Percentiles rank a stretch among this genome's conserved stretches.
Conservation (phyloP, 2,797 vertebrate species). For the Pelobates cultripes region DNA sequence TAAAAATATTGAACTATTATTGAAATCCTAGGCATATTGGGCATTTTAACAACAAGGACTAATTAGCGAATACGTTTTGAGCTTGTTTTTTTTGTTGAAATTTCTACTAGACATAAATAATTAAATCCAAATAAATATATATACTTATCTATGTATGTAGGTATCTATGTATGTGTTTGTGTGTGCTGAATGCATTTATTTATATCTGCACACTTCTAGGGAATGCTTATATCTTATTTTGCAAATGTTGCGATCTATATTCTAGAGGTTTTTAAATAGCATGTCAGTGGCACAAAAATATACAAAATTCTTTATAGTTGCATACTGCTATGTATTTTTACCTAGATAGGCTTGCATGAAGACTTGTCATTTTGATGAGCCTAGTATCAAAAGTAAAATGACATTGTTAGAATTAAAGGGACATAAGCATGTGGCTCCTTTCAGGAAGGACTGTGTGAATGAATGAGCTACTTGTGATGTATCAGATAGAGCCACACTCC, state of each 20-base stretch:
- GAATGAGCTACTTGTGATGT: constrained; percentile 40
- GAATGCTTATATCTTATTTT: not conserved
- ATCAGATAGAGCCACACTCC: constrained; percentile 48
- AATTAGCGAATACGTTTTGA: no score
- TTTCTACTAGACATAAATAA: no score
- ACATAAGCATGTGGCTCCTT: constrained; percentile 37
- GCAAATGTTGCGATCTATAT: not conserved
- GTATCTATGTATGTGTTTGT: no score
- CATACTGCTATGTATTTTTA: not conserved
- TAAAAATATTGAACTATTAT: no score
- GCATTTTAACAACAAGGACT: no score
- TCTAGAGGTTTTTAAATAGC: no score
- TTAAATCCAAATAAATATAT: no score
- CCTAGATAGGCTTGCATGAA: not conserved
- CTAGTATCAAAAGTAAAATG: constrained; percentile 32
- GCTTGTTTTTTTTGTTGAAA: no score
- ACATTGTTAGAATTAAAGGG: constrained; percentile 33
- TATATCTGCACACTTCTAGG: no score
- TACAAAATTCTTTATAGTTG: not conserved
- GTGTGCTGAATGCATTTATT: no score
- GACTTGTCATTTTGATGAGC: constrained; percentile 35
- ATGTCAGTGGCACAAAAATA: not conserved
- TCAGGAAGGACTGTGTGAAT: constrained; percentile 26
- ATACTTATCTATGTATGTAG: no score
- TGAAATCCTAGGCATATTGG: no score